Evolutionary conservation across 2,113 vertebrate species (phyloP).

Genomic region (Sporophila hypoxantha): DNA sequence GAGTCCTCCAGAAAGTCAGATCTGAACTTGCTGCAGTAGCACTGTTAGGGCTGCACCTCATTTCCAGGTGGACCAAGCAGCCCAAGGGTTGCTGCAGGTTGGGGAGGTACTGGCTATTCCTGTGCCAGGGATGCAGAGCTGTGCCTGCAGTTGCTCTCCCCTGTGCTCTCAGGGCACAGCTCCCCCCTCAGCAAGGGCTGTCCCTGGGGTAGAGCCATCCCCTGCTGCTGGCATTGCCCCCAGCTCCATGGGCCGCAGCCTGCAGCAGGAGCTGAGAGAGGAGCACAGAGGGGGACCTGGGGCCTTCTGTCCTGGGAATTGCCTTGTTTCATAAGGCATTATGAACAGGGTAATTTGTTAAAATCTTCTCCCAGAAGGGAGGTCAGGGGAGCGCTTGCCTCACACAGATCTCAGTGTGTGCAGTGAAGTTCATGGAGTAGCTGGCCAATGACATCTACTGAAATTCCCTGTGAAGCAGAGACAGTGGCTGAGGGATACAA

Average conservation of each 20-base stretch:
- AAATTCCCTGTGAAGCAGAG: not conserved
- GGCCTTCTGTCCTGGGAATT: not conserved
- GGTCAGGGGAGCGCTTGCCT: not conserved
- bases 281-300: not conserved
- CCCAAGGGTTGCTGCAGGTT: not conserved
- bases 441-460: not conserved
- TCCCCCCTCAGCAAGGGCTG: fast-evolving
- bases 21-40: not conserved
- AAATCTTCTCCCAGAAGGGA: not conserved
- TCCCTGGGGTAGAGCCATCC: not conserved
- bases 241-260: fast-evolving
- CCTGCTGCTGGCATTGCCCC: not conserved
- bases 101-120: not conserved
- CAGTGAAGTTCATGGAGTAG: not conserved
- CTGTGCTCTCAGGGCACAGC: fast-evolving
- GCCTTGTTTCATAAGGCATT: not conserved
- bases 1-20: not conserved
- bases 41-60: not conserved
- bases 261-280: not conserved
- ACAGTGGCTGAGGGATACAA: not conserved
- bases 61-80: not conserved
- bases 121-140: not conserved
- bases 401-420: not conserved
- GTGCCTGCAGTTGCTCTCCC: not conserved
- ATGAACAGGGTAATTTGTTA: not conserved